Percentiles rank a stretch among this genome's conserved stretches.
phyloP scores from a whole-genome alignment of 2,113 vertebrate species.

The Siniperca knerii region DNA sequence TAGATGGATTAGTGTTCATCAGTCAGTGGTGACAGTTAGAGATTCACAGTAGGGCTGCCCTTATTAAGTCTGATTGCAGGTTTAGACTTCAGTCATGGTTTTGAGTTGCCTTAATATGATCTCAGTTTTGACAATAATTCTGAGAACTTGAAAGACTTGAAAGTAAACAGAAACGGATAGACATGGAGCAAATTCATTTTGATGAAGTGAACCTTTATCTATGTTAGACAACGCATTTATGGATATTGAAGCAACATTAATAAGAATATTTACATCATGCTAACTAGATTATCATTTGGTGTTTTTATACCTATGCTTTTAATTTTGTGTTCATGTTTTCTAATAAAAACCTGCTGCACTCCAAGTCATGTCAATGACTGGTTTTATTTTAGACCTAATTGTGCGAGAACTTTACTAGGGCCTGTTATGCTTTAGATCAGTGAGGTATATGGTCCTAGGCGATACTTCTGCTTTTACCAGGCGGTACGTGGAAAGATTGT shows the following conservation, averaged over 20 bases:
- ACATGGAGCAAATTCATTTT: not conserved
- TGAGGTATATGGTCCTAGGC: not conserved
- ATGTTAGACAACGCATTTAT: slow-evolving; percentile 14
- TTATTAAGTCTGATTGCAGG: slow-evolving; percentile 7
- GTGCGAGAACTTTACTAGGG: not conserved
- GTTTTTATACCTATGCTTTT: slow-evolving; percentile 61
- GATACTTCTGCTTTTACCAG: not conserved
- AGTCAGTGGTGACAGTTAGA: slow-evolving; percentile 6
- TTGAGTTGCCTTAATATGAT: slow-evolving; percentile 78
- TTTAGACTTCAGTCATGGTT: slow-evolving; percentile 50
- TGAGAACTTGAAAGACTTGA: slow-evolving; percentile 61
- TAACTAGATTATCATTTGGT: not conserved
- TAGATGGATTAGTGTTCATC: slow-evolving; percentile 16
- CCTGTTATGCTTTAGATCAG: not conserved
- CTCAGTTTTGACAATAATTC: slow-evolving; percentile 34
- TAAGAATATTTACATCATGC: not conserved
- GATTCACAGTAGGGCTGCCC: not conserved
- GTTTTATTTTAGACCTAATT: not conserved
- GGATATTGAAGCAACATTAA: not conserved
- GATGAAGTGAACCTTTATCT: slow-evolving; percentile 22
- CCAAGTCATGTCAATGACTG: not conserved
- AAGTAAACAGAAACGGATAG: not conserved
- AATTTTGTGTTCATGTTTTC: slow-evolving; percentile 55
- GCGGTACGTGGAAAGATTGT: not conserved
- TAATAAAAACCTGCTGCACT: slow-evolving; percentile 59